Conservation (phyloP, 1,140 invertebrate species). For the Teleopsis dalmanni region DNA sequence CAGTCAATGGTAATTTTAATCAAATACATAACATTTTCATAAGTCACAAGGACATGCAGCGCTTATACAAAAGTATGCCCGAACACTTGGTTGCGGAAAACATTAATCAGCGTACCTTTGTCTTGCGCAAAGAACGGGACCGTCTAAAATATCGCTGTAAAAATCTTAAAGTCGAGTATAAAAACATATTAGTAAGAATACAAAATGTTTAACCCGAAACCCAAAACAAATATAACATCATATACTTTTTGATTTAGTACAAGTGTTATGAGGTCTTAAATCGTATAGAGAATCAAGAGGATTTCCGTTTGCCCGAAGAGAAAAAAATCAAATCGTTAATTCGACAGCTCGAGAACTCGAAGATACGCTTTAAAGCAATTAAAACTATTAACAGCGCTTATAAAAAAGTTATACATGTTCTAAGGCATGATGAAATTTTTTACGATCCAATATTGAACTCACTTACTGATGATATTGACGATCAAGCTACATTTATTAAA, state of each 20-base stretch:
- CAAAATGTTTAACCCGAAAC: no score
- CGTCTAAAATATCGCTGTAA: slow-evolving; percentile 25
- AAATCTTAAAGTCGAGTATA: slow-evolving; percentile 20
- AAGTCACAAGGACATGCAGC: slow-evolving; percentile 35
- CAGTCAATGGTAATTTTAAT: slow-evolving; percentile 24
- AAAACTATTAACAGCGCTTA: slow-evolving; percentile 37
- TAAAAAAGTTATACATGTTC: slow-evolving; percentile 35
- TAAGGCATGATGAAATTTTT: slow-evolving; percentile 35
- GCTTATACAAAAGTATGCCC: slow-evolving; percentile 38
- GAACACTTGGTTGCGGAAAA: slow-evolving; percentile 35
- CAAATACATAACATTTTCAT: slow-evolving; percentile 31
- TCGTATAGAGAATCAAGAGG: slow-evolving; percentile 39
- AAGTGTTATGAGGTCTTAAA: no score
- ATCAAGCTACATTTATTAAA: slow-evolving; percentile 38
- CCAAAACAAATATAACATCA: no score
- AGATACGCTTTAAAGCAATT: slow-evolving; percentile 36
- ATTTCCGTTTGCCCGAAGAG: slow-evolving; percentile 34
- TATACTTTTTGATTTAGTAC: no score
- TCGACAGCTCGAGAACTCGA: slow-evolving; percentile 38
- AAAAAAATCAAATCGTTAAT: slow-evolving; percentile 23
- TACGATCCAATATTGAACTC: slow-evolving; percentile 39
- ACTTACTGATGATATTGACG: slow-evolving; percentile 32
- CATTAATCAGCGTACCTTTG: slow-evolving; percentile 40
- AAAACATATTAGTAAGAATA: slow-evolving; percentile 11
- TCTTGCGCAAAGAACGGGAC: slow-evolving; percentile 37